Base-by-base conservation (phyloP, 1,140 invertebrate genomes). In the Whitmania pigra region DNA sequence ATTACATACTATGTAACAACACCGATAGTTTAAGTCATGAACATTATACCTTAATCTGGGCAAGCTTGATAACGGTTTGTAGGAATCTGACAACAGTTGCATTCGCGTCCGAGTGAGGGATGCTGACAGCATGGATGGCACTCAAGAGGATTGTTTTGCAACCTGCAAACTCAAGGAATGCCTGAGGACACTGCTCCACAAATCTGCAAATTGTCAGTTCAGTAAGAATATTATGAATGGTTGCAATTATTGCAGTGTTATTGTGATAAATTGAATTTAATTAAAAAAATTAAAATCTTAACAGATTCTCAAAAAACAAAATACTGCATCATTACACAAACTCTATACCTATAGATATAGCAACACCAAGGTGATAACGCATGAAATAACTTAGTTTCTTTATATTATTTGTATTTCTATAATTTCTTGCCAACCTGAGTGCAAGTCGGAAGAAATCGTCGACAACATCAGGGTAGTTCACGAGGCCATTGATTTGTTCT, bases 31-130 rank as follows among this genome's bases (percentile, higher is more conserved):
- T 43, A 6, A 43, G 5, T 6, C 13, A 43, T 43, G 13, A 3
- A 49, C 43, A 49, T 49, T 49, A 49, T 49, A 49, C 43, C 43
- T 49, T 49, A 49, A 7, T 49, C 43, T 49, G 43, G 43, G 43
- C 43, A 49, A 49, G 43, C 15, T 49, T 49, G 43, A 94, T 81
- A 43, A 94, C 83, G 78, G 93, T 90, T 74, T 86, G 87, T 67
- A 94, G 88, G 81, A 93, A 94, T 84, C 94, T 95, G 89, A 94
- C 94, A 20, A 97, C 92, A 25, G 92, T 93, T 27, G 88, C 88
- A 85, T 95, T 97, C 6, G 95, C 95, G 76, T 98, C 95, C 79
- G 89, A 88, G 81, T 99, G 94, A 80, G 97, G 92, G 60, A 97
- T 83, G 17, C 87, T 86, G 75, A 88, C 88, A 13, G 92, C 89